Evolutionary conservation across 92 coral and sea anemone species (phyloP).

Genomic region (Bergia puertoricense): DNA sequence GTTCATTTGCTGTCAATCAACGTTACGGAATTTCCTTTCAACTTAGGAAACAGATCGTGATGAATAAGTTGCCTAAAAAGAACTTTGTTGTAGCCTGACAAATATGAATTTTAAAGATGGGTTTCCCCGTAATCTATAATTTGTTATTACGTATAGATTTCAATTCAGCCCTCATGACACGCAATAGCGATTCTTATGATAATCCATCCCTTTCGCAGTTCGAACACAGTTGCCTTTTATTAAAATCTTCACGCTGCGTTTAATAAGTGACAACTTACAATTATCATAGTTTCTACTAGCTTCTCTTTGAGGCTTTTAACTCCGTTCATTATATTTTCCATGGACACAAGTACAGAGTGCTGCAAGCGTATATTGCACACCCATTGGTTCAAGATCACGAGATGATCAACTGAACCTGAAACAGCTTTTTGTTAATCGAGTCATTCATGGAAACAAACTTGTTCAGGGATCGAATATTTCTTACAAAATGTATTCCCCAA

Average conservation of each 20-base stretch:
- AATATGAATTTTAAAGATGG: background rate
- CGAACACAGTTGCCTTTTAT: background rate
- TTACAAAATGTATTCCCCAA: too few species aligned
- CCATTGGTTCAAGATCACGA: too few species aligned
- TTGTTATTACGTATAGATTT: background rate
- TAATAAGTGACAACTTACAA: too few species aligned
- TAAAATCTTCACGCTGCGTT: background rate
- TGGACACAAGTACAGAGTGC: too few species aligned
- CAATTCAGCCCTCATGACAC: background rate
- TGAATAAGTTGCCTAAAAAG: background rate
- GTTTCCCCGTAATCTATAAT: background rate
- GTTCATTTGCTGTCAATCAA: background rate
- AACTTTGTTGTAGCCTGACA: background rate
- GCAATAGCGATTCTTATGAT: background rate
- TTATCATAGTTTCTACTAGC: background rate
- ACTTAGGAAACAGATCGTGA: background rate
- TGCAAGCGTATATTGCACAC: too few species aligned
- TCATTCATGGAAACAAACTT: too few species aligned
- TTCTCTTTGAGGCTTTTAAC: too few species aligned
- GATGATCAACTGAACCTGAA: too few species aligned
- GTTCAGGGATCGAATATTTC: too few species aligned
- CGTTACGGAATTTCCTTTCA: too few species aligned
- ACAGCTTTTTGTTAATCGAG: too few species aligned
- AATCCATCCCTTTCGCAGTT: background rate
- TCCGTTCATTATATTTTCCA: too few species aligned